Evolutionary conservation across 2,888 invertebrate genomes (phyloP).

Genomic region (Pogonocherus hispidulus): DNA sequence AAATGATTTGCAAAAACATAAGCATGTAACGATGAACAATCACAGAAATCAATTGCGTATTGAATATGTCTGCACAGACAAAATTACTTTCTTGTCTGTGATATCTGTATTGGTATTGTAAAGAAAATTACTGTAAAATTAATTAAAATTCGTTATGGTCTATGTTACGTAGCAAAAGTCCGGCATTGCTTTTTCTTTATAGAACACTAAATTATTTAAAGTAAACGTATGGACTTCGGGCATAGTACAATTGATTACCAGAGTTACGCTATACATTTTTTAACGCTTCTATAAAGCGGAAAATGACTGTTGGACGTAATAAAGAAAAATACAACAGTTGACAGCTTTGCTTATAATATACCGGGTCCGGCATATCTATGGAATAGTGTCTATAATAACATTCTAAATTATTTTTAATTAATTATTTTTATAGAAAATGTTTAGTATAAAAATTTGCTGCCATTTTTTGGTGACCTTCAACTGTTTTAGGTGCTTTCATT

Average conservation of each 20-base stretch:
- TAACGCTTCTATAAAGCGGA: background rate
- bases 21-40: too few species aligned
- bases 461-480: too few species aligned
- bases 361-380: too few species aligned
- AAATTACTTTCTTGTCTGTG: too few species aligned
- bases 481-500: too few species aligned
- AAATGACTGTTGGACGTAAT: background rate
- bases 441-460: too few species aligned
- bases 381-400: too few species aligned
- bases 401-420: too few species aligned
- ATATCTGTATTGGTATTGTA: slow-evolving; percentile 3
- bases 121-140: slow-evolving; percentile 23
- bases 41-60: background rate
- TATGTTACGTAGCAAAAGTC: slow-evolving; percentile 16
- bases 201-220: slow-evolving; percentile 11
- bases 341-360: too few species aligned
- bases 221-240: slow-evolving; percentile 1
- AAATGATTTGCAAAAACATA: too few species aligned
- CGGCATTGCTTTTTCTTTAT: slow-evolving; percentile 4
- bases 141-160: slow-evolving; percentile 32
- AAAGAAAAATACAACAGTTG: too few species aligned
- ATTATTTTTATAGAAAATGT: too few species aligned
- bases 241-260: slow-evolving; percentile 13
- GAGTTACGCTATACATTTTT: slow-evolving; percentile 12
- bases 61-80: background rate